Evolutionary conservation across 2,113 vertebrate genomes (phyloP), one percentile per base, ranked within the genome.

Genomic region (Takifugu flavidus): DNA sequence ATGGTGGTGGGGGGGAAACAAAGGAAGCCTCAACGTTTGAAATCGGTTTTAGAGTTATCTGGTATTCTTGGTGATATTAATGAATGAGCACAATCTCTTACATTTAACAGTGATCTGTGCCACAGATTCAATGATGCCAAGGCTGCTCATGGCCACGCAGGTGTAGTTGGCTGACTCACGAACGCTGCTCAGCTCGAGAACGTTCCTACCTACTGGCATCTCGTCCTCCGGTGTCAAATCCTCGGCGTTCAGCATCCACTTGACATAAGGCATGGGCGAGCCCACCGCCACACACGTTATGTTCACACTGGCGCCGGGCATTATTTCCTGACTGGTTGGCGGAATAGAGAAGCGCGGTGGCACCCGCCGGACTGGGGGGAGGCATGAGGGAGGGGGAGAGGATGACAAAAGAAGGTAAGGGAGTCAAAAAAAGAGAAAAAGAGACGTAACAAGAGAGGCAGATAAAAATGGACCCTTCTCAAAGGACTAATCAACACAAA

Each of bases 91-190:
- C 42, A 55, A 31, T 76, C 56, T 39, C 86, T 87, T 88, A 89
- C 87, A 89, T 84, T 89, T 89, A 82, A 99, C 97, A 4, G 94
- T 98, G 92, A 99, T 96, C 86, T 99, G 97, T 0, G 97, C 94
- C 51, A 95, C 94, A 0, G 96, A 93, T 59, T 99, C 96, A 4
- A 99, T 98, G 83, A 99, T 96, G 26, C 97, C 97, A 78, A 99
- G 92, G 62, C 96, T 98, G 87, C 96, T 98, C 96, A 99, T 98
- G 87, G 97, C 97, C 83, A 99, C 95, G 0, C 97, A 99, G 0
- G 97, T 99, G 88, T 99, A 98, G 91, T 99, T 99, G 89, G 97
- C 97, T 0, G 96, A 98, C 83, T 99, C 97, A 60, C 94, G 95
- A 65, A 99, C 94, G 2, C 94, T 92, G 1, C 94, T 96, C 83